Conservation (phyloP, 2,797 vertebrate species). For the Xenops minutus region DNA sequence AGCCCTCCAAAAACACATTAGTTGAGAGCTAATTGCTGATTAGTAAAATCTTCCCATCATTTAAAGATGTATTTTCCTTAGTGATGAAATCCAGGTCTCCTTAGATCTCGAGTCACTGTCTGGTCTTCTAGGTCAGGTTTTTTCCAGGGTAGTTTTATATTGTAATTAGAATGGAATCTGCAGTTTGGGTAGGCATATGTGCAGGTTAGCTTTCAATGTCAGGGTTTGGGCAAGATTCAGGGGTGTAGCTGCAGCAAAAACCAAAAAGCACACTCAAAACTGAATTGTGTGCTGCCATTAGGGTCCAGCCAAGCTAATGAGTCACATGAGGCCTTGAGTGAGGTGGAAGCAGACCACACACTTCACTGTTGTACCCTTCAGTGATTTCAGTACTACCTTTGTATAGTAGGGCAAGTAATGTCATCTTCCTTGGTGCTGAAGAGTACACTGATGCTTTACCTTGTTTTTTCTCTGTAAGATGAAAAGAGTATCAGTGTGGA, state of each 20-base stretch:
- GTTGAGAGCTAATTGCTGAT: conserved; percentile 28
- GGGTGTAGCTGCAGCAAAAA: not conserved
- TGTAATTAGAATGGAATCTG: not conserved
- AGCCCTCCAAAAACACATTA: not conserved
- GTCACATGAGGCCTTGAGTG: not conserved
- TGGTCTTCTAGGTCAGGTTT: not conserved
- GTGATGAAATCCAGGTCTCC: conserved; percentile 37
- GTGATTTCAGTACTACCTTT: not conserved
- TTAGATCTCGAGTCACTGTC: not conserved
- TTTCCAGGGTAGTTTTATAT: not conserved
- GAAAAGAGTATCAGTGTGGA: not conserved
- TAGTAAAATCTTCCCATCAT: conserved; percentile 32
- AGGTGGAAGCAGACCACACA: not conserved
- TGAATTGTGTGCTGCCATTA: not conserved
- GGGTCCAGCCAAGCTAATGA: not conserved
- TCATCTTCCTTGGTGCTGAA: not conserved
- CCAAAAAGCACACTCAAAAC: not conserved
- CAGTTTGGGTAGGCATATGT: not conserved
- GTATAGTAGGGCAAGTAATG: not conserved
- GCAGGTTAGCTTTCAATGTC: not conserved
- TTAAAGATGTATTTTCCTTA: conserved; percentile 28
- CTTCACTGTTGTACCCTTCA: not conserved
- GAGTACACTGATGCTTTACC: not conserved
- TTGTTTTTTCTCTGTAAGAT: not conserved
- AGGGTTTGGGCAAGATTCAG: not conserved